phyloP scores from a whole-genome alignment of 2,113 vertebrate species.

The Rissa tridactyla region DNA sequence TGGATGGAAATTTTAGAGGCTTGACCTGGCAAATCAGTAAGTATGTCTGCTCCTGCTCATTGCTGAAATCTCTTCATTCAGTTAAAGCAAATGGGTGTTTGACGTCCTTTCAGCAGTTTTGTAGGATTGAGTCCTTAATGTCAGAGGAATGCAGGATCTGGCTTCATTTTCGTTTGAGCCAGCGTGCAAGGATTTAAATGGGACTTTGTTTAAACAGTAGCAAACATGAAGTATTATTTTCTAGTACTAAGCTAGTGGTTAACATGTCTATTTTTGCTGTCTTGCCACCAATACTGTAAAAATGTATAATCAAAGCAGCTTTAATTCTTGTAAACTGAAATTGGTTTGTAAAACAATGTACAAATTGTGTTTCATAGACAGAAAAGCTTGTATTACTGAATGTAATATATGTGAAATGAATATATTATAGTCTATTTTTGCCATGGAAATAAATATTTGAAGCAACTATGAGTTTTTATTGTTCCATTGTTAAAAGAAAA shows the following conservation, averaged over 20 bases:
- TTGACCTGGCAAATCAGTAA: background rate
- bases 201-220: slow-evolving; percentile 38
- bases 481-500: background rate
- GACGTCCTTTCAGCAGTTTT: background rate
- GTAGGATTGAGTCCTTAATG: background rate
- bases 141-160: slow-evolving; percentile 26
- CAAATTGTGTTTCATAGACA: slow-evolving; percentile 73
- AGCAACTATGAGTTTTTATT: slow-evolving; percentile 17
- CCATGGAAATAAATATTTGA: slow-evolving; percentile 80
- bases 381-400: slow-evolving; percentile 72
- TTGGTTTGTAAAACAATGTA: slow-evolving; percentile 71
- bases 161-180: slow-evolving; percentile 20
- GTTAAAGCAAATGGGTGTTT: background rate
- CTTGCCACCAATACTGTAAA: slow-evolving; percentile 67
- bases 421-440: slow-evolving; percentile 79
- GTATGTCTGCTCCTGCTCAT: background rate
- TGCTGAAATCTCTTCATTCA: background rate
- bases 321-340: slow-evolving; percentile 71
- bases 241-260: slow-evolving; percentile 56
- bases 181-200: slow-evolving; percentile 25
- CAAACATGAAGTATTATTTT: slow-evolving; percentile 63
- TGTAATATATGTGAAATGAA: slow-evolving; percentile 80
- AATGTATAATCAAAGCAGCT: slow-evolving; percentile 70
- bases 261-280: slow-evolving; percentile 48
- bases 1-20: background rate